A percentile compares a stretch with the other conserved stretches of the same genome.
Conservation (phyloP, 2,113 vertebrate genomes). For the Urocolius indicus region DNA sequence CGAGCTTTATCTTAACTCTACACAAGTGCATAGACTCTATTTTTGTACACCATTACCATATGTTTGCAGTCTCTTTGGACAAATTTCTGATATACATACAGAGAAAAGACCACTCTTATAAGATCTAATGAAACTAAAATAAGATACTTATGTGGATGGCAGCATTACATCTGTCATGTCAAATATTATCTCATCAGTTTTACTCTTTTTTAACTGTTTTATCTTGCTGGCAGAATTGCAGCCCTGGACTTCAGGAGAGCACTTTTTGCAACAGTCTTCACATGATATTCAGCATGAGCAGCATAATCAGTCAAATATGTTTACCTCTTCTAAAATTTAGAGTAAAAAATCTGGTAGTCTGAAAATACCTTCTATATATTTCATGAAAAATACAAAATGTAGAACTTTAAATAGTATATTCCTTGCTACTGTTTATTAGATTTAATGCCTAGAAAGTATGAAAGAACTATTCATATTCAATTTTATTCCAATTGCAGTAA, state of each 20-base stretch:
- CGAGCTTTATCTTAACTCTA: slow-evolving; percentile 28
- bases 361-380: background rate
- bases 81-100: background rate
- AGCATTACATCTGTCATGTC: background rate
- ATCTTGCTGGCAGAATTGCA: background rate
- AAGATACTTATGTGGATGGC: background rate
- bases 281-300: background rate
- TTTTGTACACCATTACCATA: slow-evolving; percentile 11
- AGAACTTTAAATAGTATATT: background rate
- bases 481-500: background rate
- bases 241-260: too few species aligned
- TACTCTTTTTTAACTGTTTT: background rate
- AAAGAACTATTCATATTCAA: background rate
- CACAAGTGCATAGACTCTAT: background rate
- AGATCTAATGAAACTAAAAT: slow-evolving; percentile 7
- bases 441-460: background rate
- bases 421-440: background rate
- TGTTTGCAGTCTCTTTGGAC: slow-evolving; percentile 35
- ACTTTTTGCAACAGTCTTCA: background rate
- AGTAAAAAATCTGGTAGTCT: background rate
- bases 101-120: background rate
- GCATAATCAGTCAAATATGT: background rate
- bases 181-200: background rate
- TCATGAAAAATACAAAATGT: background rate
- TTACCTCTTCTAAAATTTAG: background rate